Evolutionary conservation across 2,797 vertebrate species (phyloP), one percentile per base, ranked within the genome.

Genomic region (Synanceia verrucosa): DNA sequence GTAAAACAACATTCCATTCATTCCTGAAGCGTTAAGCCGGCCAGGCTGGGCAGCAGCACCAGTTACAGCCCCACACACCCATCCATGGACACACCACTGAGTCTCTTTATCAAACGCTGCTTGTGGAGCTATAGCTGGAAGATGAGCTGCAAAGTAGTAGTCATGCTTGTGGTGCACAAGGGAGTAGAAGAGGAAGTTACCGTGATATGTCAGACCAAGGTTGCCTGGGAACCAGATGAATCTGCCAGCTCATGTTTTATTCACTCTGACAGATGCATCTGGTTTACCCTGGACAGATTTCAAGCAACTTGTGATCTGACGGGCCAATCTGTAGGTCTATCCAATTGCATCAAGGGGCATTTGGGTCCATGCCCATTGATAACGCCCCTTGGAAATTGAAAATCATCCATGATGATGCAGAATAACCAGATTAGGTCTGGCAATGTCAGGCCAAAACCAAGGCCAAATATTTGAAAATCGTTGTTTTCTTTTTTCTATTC

Each of bases 1-100:
- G 82, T 81, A 82, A 86, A 90, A 87, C 91, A 94, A 89, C 93
- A 94, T 94, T 94, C 94, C 91, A 92, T 82, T 90, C 93, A 94
- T 94, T 95, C 93, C 90, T 92, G 29, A 81, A 82, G 86, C 50
- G 16, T 82, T 92, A 87, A 93, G 86, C 87, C 78, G 52, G 86
- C 83, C 86, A 85, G 88, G 89, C 74, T 71, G 84, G 86, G 82
- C 83, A 88, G 87, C 87, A 88, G 86, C 59, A 74, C 79, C 33
- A 66, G 63, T 83, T 79, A 84, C 74, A 83, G 64, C 56, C 70
- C 62, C 41, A 53, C 44, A 50, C 56, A 44, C 52, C 58, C 9
- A 48, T 10, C 16, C 57, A 24, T 13, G 33, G 34, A 36, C 64
- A 67, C 34, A 68, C 44, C 44, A 48, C 53, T 58, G 44, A 62